A percentile compares a stretch with the other conserved stretches of the same genome.
Evolutionary conservation across 92 coral and sea anemone species (phyloP).

Genomic region (Porites evermanni): DNA sequence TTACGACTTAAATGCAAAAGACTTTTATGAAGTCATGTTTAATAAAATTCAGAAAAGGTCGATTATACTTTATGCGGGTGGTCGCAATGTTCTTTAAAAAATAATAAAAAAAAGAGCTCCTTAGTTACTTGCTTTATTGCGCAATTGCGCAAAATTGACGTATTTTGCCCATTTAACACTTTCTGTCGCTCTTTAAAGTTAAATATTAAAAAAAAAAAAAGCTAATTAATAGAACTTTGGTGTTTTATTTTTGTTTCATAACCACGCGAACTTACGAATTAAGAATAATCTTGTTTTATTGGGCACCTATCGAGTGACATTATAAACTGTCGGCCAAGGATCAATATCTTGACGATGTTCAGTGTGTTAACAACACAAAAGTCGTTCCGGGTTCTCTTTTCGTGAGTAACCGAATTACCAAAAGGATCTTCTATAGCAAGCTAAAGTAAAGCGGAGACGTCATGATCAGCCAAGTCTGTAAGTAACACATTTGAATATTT

Average conservation of each 20-base stretch:
- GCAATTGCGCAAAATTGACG: too few relatives aligned
- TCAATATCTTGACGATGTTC: too few relatives aligned
- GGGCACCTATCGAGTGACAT: neutral
- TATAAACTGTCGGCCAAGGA: neutral
- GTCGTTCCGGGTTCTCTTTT: neutral
- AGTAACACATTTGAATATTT: too few relatives aligned
- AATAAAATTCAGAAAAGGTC: neutral
- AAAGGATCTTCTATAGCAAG: neutral
- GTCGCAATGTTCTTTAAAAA: neutral
- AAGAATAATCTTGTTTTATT: neutral
- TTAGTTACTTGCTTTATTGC: neutral
- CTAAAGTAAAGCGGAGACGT: too few relatives aligned
- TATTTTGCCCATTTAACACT: neutral
- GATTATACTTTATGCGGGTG: neutral
- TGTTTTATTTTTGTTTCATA: slow-evolving; percentile 10
- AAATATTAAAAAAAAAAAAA: neutral
- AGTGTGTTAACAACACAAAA: neutral
- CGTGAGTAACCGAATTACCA: neutral
- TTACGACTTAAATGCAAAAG: neutral
- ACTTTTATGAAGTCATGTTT: neutral
- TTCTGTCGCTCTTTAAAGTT: too few relatives aligned
- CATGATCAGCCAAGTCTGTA: too few relatives aligned
- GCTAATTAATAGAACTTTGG: slow-evolving; percentile 13
- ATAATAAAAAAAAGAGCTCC: neutral
- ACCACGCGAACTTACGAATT: slow-evolving; percentile 4